phyloP scores from a whole-genome alignment of 2,797 vertebrate species.

The Cuculus canorus region DNA sequence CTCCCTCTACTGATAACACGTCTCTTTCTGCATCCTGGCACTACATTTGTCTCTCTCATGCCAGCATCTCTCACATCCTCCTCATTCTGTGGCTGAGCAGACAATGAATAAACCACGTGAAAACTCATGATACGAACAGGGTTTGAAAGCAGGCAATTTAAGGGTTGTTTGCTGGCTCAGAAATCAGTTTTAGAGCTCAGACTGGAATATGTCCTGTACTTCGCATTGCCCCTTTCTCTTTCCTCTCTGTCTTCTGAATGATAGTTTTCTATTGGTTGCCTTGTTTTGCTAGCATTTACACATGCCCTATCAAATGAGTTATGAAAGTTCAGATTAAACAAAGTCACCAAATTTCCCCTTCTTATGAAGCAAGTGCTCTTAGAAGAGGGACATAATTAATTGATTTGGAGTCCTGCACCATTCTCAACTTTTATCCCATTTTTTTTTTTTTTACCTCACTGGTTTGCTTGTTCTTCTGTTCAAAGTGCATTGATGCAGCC shows the following conservation, averaged over 20 bases:
- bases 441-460: not conserved
- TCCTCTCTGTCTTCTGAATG: not conserved
- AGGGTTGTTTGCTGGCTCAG: not conserved
- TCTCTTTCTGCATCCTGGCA: not conserved
- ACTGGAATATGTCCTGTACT: not conserved
- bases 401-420: not conserved
- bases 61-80: not conserved
- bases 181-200: not conserved
- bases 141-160: not conserved
- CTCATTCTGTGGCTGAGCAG: not conserved
- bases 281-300: not conserved
- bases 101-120: not conserved
- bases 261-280: not conserved
- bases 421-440: not conserved
- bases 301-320: not conserved
- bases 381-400: not conserved
- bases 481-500: not conserved
- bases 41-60: not conserved
- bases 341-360: not conserved
- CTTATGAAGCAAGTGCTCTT: not conserved
- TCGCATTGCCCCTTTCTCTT: not conserved
- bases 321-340: not conserved
- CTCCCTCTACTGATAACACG: rapidly evolving
- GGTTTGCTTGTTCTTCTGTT: not conserved
- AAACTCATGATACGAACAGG: not conserved